Evolutionary conservation across 1,140 invertebrate species (phyloP), one percentile per base, ranked within the genome.

Genomic region (Onthophagus taurus): DNA sequence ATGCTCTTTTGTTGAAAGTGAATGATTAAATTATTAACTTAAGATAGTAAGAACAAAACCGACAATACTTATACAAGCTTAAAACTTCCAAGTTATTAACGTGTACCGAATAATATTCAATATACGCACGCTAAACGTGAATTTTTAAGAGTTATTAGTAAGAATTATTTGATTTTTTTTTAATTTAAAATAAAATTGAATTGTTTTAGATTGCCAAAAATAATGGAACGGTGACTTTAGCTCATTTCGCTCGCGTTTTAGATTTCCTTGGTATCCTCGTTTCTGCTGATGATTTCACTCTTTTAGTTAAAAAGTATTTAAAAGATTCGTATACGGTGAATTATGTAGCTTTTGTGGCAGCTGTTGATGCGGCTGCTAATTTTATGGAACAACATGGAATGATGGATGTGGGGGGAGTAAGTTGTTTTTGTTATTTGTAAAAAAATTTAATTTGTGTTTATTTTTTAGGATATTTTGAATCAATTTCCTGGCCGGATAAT

Each of bases 291-390:
- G 81, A 83, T 59, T 82, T 81, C 53, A 66, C 76, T 49, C 58
- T 84, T 4, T 62, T 84, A 0, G 66, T 83, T 11, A 78, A 80
- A 29, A 73, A 76, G 50, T 83, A 78, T 53, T 68, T 78, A 42
- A 81, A 78, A 50, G 74, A 83, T 59, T 72, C 72, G 2, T 83
- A 82, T 58, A 76, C 78, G 5, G 56, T 83, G 0, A 82, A 83
- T 61, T 83, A 83, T 53, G 71, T 82, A 9, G 78, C 78, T 13
- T 84, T 84, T 52, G 55, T 84, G 0, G 70, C 75, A 19, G 70
- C 72, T 1, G 62, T 78, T 8, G 66, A 69, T 43, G 56, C 69
- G 16, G 52, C 63, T 6, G 61, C 67, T 23, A 41, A 72, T 26
- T 74, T 71, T 42, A 70, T 81, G 9, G 69, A 78, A 47, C 64